Percentiles rank a stretch among this genome's conserved stretches.
Evolutionary conservation across 2,113 vertebrate genomes (phyloP).

Genomic region (Mustela lutreola): DNA sequence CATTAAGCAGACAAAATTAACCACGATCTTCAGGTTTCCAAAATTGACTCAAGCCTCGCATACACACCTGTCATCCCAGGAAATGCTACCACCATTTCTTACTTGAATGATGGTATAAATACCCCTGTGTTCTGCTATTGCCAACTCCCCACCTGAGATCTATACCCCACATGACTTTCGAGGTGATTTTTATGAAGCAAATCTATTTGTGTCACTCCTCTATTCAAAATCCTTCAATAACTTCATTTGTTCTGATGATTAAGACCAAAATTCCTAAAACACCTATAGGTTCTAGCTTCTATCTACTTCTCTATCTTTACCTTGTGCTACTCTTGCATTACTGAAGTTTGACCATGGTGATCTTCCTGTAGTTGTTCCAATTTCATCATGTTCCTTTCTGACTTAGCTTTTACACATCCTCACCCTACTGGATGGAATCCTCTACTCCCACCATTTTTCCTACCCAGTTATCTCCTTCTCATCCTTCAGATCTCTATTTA

Average conservation of each 20-base stretch:
- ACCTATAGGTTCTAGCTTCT: not conserved
- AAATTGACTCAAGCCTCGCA: not conserved
- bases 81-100: not conserved
- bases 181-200: slow-evolving; percentile 13
- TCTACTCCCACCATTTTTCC: not conserved
- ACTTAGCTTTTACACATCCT: not conserved
- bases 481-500: not conserved
- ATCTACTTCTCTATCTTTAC: not conserved
- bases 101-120: not conserved
- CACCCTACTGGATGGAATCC: not conserved
- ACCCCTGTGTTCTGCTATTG: not conserved
- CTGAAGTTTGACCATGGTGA: not conserved
- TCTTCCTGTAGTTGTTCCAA: not conserved
- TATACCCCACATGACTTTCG: not conserved
- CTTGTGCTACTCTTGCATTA: not conserved
- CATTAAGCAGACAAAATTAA: not conserved
- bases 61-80: not conserved
- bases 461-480: not conserved
- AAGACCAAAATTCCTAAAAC: not conserved
- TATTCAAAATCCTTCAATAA: not conserved
- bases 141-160: not conserved
- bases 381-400: not conserved
- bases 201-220: not conserved
- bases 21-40: not conserved
- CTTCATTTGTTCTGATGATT: not conserved